These are phyloP conservation scores for Drosophila helvetica DNA, from an alignment of 2,888 invertebrate genomes.

Conservation along the genomic window DNA sequence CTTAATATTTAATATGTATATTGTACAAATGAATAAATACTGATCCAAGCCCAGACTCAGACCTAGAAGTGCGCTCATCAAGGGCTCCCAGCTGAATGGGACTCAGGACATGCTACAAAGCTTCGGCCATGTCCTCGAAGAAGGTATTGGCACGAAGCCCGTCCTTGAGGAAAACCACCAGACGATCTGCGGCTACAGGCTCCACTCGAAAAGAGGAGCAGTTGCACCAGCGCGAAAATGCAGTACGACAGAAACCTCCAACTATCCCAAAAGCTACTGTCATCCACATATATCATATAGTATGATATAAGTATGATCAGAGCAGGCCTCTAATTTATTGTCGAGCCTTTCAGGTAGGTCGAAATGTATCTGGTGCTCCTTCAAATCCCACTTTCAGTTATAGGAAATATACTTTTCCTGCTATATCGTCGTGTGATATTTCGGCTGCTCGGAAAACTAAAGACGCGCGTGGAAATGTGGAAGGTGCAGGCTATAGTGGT, in stretches of 20 bases:
- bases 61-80: too few species aligned
- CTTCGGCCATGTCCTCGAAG: slow-evolving; percentile 81
- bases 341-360: too few species aligned
- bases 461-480: slow-evolving; percentile 71
- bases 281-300: too few species aligned
- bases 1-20: background rate
- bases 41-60: too few species aligned
- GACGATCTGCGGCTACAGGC: slow-evolving; percentile 86
- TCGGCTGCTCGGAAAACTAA: background rate
- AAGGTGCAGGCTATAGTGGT: slow-evolving; percentile 85
- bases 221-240: slow-evolving; percentile 86
- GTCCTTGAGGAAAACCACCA: slow-evolving; percentile 95
- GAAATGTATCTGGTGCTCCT: slow-evolving; percentile 19
- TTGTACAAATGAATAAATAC: too few species aligned
- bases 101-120: too few species aligned
- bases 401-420: slow-evolving; percentile 17
- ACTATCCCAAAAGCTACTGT: background rate
- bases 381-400: slow-evolving; percentile 11
- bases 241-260: background rate
- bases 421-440: slow-evolving; percentile 21
- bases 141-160: slow-evolving; percentile 94
- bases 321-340: background rate
- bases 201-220: slow-evolving; percentile 89
- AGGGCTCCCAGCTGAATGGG: too few species aligned
- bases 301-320: too few species aligned